phyloP scores from a whole-genome alignment of 2,113 vertebrate genomes.

The Cnemophilus loriae region DNA sequence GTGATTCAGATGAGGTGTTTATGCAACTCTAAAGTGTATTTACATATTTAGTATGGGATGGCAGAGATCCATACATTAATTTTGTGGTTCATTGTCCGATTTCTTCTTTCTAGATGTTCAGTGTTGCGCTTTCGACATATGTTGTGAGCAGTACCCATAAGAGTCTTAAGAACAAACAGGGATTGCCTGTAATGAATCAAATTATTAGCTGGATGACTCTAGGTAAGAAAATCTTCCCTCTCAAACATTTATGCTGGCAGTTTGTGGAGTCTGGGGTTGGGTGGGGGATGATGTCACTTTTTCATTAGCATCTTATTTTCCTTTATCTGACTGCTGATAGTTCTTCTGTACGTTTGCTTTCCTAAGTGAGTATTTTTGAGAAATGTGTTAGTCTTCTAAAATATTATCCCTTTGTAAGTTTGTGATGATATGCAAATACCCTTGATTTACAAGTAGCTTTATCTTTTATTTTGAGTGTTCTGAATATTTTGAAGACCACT shows the following conservation, averaged over 20 bases:
- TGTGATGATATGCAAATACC: background rate
- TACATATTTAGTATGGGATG: background rate
- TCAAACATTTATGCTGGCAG: background rate
- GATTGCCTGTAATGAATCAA: slow-evolving; percentile 86
- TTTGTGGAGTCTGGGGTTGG: background rate
- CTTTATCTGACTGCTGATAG: background rate
- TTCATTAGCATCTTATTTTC: background rate
- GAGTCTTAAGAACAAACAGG: slow-evolving; percentile 85
- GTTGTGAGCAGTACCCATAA: slow-evolving; percentile 82
- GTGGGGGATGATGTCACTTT: background rate
- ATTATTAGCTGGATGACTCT: slow-evolving; percentile 87
- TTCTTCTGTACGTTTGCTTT: background rate
- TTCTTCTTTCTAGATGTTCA: slow-evolving; percentile 78
- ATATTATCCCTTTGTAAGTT: background rate
- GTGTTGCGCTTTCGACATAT: slow-evolving; percentile 73
- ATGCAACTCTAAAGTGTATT: background rate
- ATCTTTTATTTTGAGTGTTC: background rate
- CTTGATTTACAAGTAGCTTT: background rate
- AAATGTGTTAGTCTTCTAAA: background rate
- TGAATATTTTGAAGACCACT: background rate
- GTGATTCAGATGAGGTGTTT: background rate
- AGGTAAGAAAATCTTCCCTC: slow-evolving; percentile 71
- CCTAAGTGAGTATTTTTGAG: background rate
- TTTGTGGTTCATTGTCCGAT: background rate
- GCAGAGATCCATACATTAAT: background rate